phyloP scores from a whole-genome alignment of 1,140 invertebrate genomes.

The Araneus ventricosus region DNA sequence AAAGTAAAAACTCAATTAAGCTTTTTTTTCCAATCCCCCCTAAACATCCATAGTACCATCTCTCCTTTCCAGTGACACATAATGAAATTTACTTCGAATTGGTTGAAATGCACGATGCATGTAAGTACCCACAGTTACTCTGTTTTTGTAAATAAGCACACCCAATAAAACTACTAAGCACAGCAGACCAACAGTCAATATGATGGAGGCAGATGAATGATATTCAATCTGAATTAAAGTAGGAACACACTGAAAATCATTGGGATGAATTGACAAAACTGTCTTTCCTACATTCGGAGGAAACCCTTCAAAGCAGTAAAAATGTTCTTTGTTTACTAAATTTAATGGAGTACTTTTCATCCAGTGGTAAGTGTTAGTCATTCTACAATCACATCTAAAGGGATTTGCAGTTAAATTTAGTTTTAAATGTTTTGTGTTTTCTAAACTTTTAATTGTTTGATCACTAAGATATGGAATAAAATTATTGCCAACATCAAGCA shows the following conservation, averaged over 20 bases:
- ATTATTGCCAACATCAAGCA: constrained; percentile 87
- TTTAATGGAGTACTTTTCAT: constrained; percentile 78
- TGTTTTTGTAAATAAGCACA: constrained; percentile 56
- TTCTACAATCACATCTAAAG: constrained; percentile 85
- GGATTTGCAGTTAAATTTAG: constrained; percentile 86
- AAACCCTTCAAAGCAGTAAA: constrained; percentile 54
- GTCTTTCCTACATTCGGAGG: constrained; percentile 50
- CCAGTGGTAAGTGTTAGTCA: constrained; percentile 85
- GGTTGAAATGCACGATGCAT: not conserved
- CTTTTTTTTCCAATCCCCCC: no score
- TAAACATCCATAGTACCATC: constrained; percentile 66
- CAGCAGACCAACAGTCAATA: constrained; percentile 43
- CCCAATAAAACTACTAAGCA: not conserved
- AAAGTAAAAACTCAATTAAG: not conserved
- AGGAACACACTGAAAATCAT: constrained; percentile 51
- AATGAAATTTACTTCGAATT: constrained; percentile 66
- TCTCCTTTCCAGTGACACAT: constrained; percentile 62
- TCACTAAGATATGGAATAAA: constrained; percentile 84
- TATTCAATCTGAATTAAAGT: not conserved
- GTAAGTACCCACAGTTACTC: not conserved
- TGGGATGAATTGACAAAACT: not conserved
- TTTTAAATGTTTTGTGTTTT: constrained; percentile 82
- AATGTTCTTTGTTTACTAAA: constrained; percentile 25
- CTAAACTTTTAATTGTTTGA: constrained; percentile 84
- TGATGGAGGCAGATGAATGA: constrained; percentile 41